Conservation (phyloP, 1,140 invertebrate genomes). For the Holcopasites calliopsidis region DNA sequence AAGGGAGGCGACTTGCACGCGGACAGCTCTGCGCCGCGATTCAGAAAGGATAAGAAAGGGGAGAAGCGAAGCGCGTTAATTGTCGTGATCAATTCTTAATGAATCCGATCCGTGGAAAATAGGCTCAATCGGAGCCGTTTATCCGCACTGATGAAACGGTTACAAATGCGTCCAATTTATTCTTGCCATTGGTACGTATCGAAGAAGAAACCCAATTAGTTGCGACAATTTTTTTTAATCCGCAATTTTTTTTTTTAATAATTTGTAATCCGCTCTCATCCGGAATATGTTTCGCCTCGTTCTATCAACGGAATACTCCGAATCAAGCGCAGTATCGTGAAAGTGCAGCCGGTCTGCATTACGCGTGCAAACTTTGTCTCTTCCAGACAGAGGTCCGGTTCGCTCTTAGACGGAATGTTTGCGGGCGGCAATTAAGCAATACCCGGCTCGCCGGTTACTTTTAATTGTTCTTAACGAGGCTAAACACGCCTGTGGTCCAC, state of each 20-base stretch:
- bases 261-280: too few species aligned
- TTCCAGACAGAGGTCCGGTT: not conserved
- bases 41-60: not conserved
- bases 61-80: slow-evolving; percentile 6
- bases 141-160: not conserved
- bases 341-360: not conserved
- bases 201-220: too few species aligned
- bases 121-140: not conserved
- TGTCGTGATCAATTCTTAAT: not conserved
- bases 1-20: not conserved
- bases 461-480: slow-evolving; percentile 71
- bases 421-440: slow-evolving; percentile 64
- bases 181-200: too few species aligned
- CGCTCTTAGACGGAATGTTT: not conserved
- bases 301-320: too few species aligned
- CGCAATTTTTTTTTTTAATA: too few species aligned
- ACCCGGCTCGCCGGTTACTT: slow-evolving; percentile 57
- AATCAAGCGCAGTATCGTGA: too few species aligned
- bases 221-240: too few species aligned
- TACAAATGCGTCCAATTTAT: too few species aligned
- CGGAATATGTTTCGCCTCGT: too few species aligned
- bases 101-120: not conserved
- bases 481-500: slow-evolving; percentile 44
- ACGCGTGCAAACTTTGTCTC: not conserved
- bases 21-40: too few species aligned